Conservation (phyloP, 2,888 invertebrate genomes). For the Oscheius sp. region DNA sequence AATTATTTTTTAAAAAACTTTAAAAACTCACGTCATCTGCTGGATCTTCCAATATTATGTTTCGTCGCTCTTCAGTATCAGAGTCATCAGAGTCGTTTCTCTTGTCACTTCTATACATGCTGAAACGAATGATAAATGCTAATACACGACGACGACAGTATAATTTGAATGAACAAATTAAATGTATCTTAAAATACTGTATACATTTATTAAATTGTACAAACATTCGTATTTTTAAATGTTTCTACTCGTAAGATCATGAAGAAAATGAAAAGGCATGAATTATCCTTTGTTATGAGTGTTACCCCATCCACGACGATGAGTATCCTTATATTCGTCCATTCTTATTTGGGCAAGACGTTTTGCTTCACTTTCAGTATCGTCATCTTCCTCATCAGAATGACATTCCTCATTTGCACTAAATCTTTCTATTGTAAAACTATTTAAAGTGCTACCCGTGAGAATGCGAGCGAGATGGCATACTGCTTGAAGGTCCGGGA, state of each 20-base stretch:
- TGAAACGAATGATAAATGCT: neutral
- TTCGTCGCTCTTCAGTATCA: neutral
- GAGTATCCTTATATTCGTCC: conserved; percentile 68
- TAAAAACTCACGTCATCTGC: neutral
- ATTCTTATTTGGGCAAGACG: conserved; percentile 50
- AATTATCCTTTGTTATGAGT: conserved; percentile 66
- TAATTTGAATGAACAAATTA: neutral
- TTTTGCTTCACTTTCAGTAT: conserved; percentile 31
- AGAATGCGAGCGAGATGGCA: neutral
- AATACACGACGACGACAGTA: neutral
- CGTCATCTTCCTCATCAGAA: conserved; percentile 53
- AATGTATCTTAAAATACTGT: neutral
- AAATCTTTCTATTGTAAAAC: neutral
- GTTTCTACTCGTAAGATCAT: neutral
- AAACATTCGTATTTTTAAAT: neutral
- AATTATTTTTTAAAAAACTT: neutral
- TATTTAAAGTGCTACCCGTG: too few relatives aligned
- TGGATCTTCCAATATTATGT: neutral
- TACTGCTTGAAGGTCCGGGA: neutral
- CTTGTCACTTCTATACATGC: conserved; percentile 1
- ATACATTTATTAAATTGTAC: neutral
- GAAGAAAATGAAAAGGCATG: neutral
- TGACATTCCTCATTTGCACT: conserved; percentile 25
- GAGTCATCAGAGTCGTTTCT: conserved; percentile 23
- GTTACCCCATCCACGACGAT: conserved; percentile 68